These are phyloP conservation scores for Zaprionus capensis DNA, from an alignment of 1,140 invertebrate genomes.

Conservation along the genomic window DNA sequence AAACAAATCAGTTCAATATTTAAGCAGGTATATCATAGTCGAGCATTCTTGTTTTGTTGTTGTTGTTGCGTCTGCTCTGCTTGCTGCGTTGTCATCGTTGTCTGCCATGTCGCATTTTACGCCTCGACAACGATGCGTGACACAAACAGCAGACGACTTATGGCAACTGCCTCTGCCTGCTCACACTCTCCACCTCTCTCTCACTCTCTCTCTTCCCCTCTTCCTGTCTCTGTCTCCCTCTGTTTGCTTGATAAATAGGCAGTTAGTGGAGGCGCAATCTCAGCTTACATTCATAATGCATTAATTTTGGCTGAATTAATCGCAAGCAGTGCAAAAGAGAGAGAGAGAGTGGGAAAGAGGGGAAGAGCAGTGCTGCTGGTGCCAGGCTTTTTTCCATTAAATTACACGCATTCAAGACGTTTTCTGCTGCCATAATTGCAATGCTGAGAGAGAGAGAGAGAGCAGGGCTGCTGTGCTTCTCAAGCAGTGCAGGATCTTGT, in stretches of 20 bases:
- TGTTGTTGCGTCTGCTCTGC: conserved; percentile 5
- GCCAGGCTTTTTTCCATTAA: conserved; percentile 71
- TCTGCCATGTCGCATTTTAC: conserved; percentile 55
- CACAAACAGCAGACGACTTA: conserved; percentile 56
- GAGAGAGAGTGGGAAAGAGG: background rate
- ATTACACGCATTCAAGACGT: conserved; percentile 68
- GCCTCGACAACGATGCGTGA: conserved; percentile 53
- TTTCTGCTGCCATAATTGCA: conserved; percentile 54
- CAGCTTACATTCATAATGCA: conserved; percentile 73
- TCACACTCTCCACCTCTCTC: background rate
- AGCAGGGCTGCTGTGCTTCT: background rate
- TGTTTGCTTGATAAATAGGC: conserved; percentile 66
- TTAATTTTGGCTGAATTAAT: conserved; percentile 55
- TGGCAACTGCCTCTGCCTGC: background rate
- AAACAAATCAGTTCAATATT: background rate
- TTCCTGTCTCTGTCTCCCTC: background rate
- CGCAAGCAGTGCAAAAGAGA: conserved; percentile 22
- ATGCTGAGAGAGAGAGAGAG: background rate
- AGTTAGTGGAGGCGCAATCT: conserved; percentile 60
- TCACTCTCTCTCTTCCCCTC: background rate
- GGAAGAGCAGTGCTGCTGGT: conserved; percentile 1
- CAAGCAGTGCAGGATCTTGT: conserved; percentile 22
- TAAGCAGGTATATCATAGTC: too few species aligned
- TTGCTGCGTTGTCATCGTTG: conserved; percentile 29
- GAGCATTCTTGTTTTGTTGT: too few species aligned